phyloP scores from a whole-genome alignment of 2,113 vertebrate genomes.

The Hassar affinis region DNA sequence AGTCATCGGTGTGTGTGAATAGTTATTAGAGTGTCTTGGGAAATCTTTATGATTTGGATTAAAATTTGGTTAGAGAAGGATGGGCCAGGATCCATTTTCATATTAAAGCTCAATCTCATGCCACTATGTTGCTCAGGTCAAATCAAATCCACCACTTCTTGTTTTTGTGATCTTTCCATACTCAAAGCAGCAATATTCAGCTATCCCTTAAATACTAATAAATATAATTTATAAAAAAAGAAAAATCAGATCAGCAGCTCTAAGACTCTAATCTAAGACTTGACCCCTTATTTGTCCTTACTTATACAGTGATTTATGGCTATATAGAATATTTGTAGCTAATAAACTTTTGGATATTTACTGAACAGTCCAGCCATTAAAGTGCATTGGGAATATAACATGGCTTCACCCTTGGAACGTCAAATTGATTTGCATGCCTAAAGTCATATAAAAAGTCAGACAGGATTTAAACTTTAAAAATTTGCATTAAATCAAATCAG shows the following conservation, averaged over 20 bases:
- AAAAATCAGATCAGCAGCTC: not conserved
- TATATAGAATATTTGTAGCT: not conserved
- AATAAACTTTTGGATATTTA: not conserved
- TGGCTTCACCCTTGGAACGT: not conserved
- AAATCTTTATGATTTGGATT: not conserved
- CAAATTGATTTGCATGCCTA: not conserved
- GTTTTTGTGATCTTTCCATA: not conserved
- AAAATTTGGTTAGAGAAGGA: not conserved
- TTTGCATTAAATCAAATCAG: not conserved
- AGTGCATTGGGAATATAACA: not conserved
- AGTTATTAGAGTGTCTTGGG: slow-evolving; percentile 2
- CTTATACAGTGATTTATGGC: not conserved
- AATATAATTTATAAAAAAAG: not conserved
- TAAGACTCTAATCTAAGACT: not conserved
- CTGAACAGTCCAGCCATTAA: not conserved
- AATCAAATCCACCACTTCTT: not conserved
- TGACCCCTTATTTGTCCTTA: not conserved
- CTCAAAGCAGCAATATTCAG: not conserved
- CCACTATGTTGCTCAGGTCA: not conserved
- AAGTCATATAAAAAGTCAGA: not conserved
- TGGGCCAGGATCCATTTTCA: not conserved
- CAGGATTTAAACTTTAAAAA: too few relatives aligned
- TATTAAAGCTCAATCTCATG: not conserved
- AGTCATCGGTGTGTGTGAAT: slow-evolving; percentile 17
- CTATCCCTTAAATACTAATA: not conserved